Evolutionary conservation across 2,797 vertebrate species (phyloP).

Genomic region (Gadopsis bispinosus): DNA sequence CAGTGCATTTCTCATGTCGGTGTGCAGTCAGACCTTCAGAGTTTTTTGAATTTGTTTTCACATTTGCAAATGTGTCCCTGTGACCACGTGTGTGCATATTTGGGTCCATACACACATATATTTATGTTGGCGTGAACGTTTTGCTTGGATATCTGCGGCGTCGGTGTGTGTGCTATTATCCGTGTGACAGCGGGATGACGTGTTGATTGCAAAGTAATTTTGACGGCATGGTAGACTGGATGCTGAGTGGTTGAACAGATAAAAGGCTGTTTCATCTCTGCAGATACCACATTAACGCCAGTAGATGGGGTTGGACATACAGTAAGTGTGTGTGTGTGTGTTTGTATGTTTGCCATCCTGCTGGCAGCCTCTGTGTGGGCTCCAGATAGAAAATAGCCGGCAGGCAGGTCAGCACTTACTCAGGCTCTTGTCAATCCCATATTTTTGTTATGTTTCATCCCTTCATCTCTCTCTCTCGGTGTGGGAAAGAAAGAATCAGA

Average conservation of each 20-base stretch:
- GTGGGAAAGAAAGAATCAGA: slow-evolving; percentile 24
- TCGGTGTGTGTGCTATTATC: slow-evolving; percentile 24
- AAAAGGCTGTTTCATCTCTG: slow-evolving; percentile 46
- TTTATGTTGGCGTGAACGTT: not conserved
- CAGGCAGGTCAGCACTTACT: slow-evolving; percentile 66
- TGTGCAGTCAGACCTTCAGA: not conserved
- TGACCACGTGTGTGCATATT: not conserved
- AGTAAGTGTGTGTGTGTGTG: slow-evolving; percentile 13
- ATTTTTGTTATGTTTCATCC: slow-evolving; percentile 49
- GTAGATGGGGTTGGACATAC: slow-evolving; percentile 11
- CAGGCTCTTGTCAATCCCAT: slow-evolving; percentile 52
- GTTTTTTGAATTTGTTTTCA: slow-evolving; percentile 35
- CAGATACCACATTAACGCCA: slow-evolving; percentile 51
- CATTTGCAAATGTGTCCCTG: slow-evolving; percentile 35
- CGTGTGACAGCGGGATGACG: slow-evolving; percentile 36
- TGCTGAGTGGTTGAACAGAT: slow-evolving; percentile 37
- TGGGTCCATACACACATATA: not conserved
- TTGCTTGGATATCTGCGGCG: not conserved
- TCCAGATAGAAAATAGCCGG: slow-evolving; percentile 56
- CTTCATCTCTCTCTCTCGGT: slow-evolving; percentile 1
- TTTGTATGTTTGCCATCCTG: slow-evolving; percentile 50
- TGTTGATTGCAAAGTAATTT: slow-evolving; percentile 49
- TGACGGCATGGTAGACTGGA: slow-evolving; percentile 34
- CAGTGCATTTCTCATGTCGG: slow-evolving; percentile 13
- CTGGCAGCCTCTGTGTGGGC: slow-evolving; percentile 60